Percentiles rank a stretch among this genome's conserved stretches.
These are phyloP conservation scores for Phymanthus crucifer DNA, from an alignment of 92 coral and sea anemone genomes.

Conservation along the genomic window DNA sequence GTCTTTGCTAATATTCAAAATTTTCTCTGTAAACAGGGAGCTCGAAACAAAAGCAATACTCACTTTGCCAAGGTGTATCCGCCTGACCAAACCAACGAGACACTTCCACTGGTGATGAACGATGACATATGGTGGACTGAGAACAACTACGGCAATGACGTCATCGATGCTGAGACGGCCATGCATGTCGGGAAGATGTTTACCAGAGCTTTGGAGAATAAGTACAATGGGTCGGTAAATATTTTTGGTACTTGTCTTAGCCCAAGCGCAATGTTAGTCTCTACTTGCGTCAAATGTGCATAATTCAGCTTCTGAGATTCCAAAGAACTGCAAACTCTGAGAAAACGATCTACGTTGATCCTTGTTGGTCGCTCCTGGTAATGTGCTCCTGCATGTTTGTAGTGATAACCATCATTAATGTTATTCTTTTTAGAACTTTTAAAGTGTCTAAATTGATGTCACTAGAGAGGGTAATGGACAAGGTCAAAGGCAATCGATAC, in stretches of 20 bases:
- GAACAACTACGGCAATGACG: constrained; percentile 73
- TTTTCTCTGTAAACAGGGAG: constrained; percentile 52
- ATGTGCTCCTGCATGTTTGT: too few species aligned
- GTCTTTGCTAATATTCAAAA: too few species aligned
- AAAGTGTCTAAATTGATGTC: constrained; percentile 29
- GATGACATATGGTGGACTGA: constrained; percentile 87
- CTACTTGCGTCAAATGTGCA: too few species aligned
- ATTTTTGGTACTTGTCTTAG: too few species aligned
- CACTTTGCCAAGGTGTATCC: constrained; percentile 89
- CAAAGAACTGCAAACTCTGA: too few species aligned
- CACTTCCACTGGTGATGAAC: constrained; percentile 53
- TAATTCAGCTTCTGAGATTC: too few species aligned
- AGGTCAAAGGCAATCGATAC: constrained; percentile 75
- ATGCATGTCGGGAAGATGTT: constrained; percentile 53
- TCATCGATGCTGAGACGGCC: constrained; percentile 58
- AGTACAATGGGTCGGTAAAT: constrained; percentile 57
- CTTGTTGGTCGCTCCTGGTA: too few species aligned
- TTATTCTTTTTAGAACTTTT: constrained; percentile 3
- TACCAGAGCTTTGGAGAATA: constrained; percentile 51
- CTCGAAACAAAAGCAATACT: constrained; percentile 85
- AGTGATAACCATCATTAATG: not conserved
- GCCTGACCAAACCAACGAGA: constrained; percentile 65
- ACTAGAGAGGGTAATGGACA: constrained; percentile 71
- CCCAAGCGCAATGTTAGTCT: too few species aligned
- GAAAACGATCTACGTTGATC: too few species aligned